These are phyloP conservation scores for Lycia hirtaria DNA, from an alignment of 2,888 invertebrate genomes.

Conservation along the genomic window DNA sequence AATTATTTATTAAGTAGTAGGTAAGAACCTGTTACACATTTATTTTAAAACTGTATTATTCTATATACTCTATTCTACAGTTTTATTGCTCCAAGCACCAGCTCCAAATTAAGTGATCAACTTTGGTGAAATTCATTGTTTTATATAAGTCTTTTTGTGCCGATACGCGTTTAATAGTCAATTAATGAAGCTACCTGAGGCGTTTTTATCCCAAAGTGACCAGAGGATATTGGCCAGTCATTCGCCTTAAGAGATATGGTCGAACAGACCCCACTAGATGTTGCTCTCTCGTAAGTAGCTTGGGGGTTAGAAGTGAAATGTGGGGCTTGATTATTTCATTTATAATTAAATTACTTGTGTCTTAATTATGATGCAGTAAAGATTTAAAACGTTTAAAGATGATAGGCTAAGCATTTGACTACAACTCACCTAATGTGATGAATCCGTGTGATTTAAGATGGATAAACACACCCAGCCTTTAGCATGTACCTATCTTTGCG, in stretches of 20 bases:
- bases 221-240: constrained; percentile 63
- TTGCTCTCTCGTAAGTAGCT: constrained; percentile 36
- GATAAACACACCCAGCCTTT: no score
- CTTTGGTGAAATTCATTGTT: constrained; percentile 84
- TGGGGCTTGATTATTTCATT: constrained; percentile 46
- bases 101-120: constrained; percentile 83
- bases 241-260: constrained; percentile 49
- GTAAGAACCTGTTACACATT: no score
- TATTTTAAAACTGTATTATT: no score
- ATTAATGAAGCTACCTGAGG: constrained; percentile 82
- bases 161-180: constrained; percentile 82
- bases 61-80: constrained; percentile 54
- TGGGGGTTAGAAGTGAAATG: constrained; percentile 49
- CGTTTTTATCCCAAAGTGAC: constrained; percentile 68
- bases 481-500: background rate
- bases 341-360: constrained; percentile 14
- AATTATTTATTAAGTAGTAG: no score
- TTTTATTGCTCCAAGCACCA: constrained; percentile 46
- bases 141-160: constrained; percentile 76
- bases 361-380: background rate
- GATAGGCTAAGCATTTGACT: background rate
- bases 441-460: no score
- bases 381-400: background rate
- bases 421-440: background rate
- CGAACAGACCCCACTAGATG: constrained; percentile 47